phyloP scores from a whole-genome alignment of 1,140 invertebrate genomes.

The Drosophila ohnishii region DNA sequence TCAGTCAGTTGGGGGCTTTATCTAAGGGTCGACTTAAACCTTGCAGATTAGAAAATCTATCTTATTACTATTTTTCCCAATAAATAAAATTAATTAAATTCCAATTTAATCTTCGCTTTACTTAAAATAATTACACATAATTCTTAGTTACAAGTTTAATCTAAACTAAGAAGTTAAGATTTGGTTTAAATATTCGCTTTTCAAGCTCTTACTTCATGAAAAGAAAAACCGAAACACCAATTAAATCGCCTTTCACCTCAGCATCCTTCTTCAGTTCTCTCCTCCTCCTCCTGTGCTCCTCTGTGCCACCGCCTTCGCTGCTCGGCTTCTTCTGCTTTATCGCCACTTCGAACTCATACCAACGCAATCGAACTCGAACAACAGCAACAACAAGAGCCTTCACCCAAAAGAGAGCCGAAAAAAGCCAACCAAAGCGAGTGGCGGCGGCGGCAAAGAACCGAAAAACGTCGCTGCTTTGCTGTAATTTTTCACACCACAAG shows the following conservation, averaged over 20 bases:
- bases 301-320: slow-evolving; percentile 29
- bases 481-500: slow-evolving; percentile 75
- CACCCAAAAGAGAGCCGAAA: slow-evolving; percentile 24
- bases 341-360: slow-evolving; percentile 21
- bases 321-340: not conserved
- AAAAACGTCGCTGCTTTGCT: slow-evolving; percentile 66
- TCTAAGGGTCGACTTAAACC: not conserved
- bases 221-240: slow-evolving; percentile 8
- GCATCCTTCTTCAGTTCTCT: not conserved
- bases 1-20: not conserved
- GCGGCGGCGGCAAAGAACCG: slow-evolving; percentile 21
- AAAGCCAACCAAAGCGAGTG: slow-evolving; percentile 32
- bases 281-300: not conserved
- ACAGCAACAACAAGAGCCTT: slow-evolving; percentile 32
- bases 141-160: not conserved
- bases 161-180: not conserved
- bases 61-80: too few relatives aligned
- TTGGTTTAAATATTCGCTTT: not conserved
- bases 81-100: too few relatives aligned
- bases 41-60: too few relatives aligned
- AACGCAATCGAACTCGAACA: slow-evolving; percentile 16
- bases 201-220: not conserved
- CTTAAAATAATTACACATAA: too few relatives aligned
- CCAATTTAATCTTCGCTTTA: too few relatives aligned
- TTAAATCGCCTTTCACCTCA: slow-evolving; percentile 60